Evolutionary conservation across 2,113 vertebrate species (phyloP).

Genomic region (Cheirogaleus medius): DNA sequence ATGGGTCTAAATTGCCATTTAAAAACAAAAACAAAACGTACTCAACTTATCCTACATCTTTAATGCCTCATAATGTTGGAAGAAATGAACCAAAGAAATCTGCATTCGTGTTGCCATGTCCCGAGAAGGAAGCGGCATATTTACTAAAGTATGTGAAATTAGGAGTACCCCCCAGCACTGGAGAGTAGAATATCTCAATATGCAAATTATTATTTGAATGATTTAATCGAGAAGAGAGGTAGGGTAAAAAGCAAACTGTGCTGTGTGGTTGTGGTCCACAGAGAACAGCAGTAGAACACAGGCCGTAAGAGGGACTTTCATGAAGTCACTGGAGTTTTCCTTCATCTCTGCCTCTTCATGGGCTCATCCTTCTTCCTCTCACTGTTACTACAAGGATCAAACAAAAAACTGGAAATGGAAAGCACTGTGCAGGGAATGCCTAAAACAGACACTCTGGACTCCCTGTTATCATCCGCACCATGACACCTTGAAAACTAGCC

Average conservation of each 20-base stretch:
- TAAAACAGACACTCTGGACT: not conserved
- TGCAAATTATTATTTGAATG: not conserved
- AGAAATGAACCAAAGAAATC: not conserved
- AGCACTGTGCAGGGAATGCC: not conserved
- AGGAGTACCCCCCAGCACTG: not conserved
- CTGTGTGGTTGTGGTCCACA: not conserved
- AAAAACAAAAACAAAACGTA: not conserved
- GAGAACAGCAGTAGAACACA: not conserved
- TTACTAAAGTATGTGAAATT: not conserved
- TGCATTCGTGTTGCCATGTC: not conserved
- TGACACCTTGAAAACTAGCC: not conserved
- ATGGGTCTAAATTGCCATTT: not conserved
- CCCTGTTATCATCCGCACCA: not conserved
- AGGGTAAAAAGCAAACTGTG: not conserved
- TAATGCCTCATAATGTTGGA: not conserved
- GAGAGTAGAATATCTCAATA: not conserved
- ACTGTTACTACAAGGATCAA: not conserved
- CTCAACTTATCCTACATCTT: not conserved
- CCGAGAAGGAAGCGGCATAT: not conserved
- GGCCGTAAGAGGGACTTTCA: not conserved
- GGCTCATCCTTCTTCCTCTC: not conserved
- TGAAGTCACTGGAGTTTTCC: not conserved
- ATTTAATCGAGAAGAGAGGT: not conserved
- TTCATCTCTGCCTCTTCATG: not conserved
- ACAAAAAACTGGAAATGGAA: not conserved